A percentile compares a stretch with the other conserved stretches of the same genome.
phyloP scores from a whole-genome alignment of 2,888 invertebrate genomes.

The Macrosiphum euphorbiae region DNA sequence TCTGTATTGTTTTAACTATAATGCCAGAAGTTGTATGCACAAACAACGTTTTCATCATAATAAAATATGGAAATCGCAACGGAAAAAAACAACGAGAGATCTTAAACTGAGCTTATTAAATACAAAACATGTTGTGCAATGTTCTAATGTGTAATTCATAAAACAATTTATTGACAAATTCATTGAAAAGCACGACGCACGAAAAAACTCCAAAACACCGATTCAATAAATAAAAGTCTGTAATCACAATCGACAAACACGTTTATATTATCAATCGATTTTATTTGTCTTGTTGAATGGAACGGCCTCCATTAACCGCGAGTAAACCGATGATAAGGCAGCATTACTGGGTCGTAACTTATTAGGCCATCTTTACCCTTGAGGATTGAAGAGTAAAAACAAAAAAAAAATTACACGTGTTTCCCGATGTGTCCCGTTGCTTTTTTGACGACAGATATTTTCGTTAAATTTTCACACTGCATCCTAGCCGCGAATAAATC shows the following conservation, averaged over 20 bases:
- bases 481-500: background rate
- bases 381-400: background rate
- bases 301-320: background rate
- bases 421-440: background rate
- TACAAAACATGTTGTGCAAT: background rate
- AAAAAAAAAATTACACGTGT: background rate
- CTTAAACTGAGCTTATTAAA: background rate
- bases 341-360: background rate
- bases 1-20: background rate
- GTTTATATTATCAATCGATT: background rate
- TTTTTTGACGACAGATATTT: background rate
- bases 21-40: background rate
- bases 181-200: background rate
- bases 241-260: background rate
- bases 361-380: background rate
- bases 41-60: background rate
- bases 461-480: background rate
- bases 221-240: background rate
- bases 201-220: too few species aligned
- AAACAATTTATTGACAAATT: background rate
- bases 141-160: background rate
- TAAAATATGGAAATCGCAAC: background rate
- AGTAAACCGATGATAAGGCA: background rate
- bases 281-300: background rate
- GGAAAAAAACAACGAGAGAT: background rate